phyloP scores from a whole-genome alignment of 2,888 invertebrate genomes.

The Chalcosyrphus nemorum region DNA sequence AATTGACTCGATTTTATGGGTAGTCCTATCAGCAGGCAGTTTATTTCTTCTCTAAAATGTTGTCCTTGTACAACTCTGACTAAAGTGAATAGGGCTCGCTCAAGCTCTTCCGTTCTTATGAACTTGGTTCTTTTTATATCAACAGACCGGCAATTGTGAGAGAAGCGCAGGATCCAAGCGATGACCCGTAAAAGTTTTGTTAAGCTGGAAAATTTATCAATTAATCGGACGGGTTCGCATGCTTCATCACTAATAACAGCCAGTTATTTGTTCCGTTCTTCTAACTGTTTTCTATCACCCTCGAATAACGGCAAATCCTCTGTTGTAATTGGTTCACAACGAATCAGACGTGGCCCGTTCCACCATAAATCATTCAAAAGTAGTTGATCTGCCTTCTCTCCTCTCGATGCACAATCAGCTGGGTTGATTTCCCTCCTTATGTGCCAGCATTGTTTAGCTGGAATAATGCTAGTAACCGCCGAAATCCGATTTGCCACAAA shows the following conservation, averaged over 20 bases:
- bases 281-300: background rate
- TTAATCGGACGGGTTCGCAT: background rate
- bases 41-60: conserved; percentile 37
- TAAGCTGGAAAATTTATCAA: conserved; percentile 28
- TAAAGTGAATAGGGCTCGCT: conserved; percentile 10
- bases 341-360: background rate
- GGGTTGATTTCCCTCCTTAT: background rate
- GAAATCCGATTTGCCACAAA: conserved; percentile 5
- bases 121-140: background rate
- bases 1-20: conserved; percentile 4
- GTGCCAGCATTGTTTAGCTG: background rate
- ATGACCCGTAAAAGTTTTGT: conserved; percentile 18
- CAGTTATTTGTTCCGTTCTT: conserved; percentile 29
- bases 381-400: background rate
- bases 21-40: background rate
- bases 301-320: background rate
- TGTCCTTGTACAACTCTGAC: conserved; percentile 34
- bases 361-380: background rate
- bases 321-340: background rate
- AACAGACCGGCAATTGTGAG: background rate
- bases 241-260: background rate
- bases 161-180: conserved; percentile 40
- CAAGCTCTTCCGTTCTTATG: conserved; percentile 33
- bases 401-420: background rate
- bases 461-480: background rate